These are phyloP conservation scores for Andrena haemorrhoa DNA, from an alignment of 2,888 invertebrate genomes.

Conservation along the genomic window DNA sequence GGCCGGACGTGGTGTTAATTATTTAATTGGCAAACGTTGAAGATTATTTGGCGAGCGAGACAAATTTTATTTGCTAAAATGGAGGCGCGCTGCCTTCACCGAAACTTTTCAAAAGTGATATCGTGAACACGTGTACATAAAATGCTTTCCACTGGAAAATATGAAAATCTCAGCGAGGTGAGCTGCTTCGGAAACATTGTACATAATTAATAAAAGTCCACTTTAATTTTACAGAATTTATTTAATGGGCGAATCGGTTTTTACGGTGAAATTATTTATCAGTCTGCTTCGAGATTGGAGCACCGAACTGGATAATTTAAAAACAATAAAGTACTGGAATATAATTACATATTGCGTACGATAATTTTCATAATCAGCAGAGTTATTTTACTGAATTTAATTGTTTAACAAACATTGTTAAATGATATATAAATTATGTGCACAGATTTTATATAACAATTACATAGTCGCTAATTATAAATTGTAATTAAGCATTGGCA, in stretches of 20 bases:
- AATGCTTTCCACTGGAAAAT: neutral
- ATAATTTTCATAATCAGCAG: neutral
- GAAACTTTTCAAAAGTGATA: neutral
- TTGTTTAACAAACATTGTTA: neutral
- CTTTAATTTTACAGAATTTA: neutral
- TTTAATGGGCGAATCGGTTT: neutral
- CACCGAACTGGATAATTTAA: neutral
- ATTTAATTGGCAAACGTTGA: neutral
- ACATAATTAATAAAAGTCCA: neutral
- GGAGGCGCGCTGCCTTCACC: neutral
- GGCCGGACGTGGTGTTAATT: neutral
- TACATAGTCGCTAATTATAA: too few relatives aligned
- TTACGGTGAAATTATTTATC: neutral
- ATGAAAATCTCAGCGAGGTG: neutral
- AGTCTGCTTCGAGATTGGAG: neutral
- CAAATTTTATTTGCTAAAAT: neutral
- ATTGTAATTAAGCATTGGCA: too few relatives aligned
- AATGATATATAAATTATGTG: too few relatives aligned
- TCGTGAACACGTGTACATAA: neutral
- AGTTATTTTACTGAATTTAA: neutral
- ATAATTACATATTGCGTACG: neutral
- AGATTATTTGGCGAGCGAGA: neutral
- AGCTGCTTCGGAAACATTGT: neutral
- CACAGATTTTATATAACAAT: too few relatives aligned
- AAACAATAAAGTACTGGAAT: too few relatives aligned